Evolutionary conservation across 2,797 vertebrate species (phyloP), one percentile per base, ranked within the genome.

Genomic region (Gallirallus australis): DNA sequence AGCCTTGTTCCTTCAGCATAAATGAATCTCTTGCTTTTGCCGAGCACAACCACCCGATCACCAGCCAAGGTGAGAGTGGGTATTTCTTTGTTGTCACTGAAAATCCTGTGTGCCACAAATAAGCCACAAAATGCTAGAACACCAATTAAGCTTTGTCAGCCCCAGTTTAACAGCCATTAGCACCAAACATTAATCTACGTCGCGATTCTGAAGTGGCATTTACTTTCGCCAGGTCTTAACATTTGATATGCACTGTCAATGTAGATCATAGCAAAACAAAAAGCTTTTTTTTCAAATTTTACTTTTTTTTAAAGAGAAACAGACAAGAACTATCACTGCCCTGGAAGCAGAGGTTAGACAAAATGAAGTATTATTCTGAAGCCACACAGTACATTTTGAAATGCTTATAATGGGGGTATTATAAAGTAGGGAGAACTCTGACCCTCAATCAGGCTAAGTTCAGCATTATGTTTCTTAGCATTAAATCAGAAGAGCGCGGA

Each of bases 11-110:
- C 94, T 98, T 98, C 94, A 83, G 93, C 93, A 96, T 90, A 96
- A 97, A 97, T 97, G 97, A 98, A 97, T 96, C 94, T 95, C 96
- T 97, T 82, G 79, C 97, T 96, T 98, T 97, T 97, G 97, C 94
- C 37, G 77, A 97, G 96, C 95, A 84, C 86, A 95, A 95, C 90
- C 79, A 68, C 82, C 72, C 52, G 23, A 92, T 90, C 91, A 71
- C 70, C 82, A 96, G 85, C 91, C 97, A 98, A 98, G 98, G 97
- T 96, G 96, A 97, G 82, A 57, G 61, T 39, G 47, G 30, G 28
- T 79, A 87, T 79, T 88, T 95, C 87, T 89, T 85, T 92, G 61
- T 66, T 82, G 63, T 31, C 0, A 12, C 48, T 10, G 7, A 92
- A 92, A 89, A 91, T 24, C 65, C 84, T 27, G 35, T 28, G 37